Conservation (phyloP, 2,797 vertebrate genomes). For the Protonibea diacanthus region DNA sequence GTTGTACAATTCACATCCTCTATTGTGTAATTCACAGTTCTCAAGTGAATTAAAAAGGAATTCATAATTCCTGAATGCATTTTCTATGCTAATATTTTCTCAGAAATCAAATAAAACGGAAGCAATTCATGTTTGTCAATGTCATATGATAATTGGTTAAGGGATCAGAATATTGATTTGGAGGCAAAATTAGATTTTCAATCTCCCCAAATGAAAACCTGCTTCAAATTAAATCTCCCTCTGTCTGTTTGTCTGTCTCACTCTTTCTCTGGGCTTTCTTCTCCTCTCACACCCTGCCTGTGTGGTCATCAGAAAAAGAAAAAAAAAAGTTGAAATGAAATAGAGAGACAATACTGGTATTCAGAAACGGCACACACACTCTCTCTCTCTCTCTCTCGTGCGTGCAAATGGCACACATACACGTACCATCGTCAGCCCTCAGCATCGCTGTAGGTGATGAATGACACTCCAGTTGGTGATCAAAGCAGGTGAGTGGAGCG, state of each 20-base stretch:
- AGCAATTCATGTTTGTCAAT: slow-evolving; percentile 61
- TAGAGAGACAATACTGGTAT: slow-evolving; percentile 35
- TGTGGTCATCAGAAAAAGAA: slow-evolving; percentile 30
- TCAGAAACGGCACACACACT: slow-evolving; percentile 29
- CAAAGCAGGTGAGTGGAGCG: slow-evolving; percentile 79
- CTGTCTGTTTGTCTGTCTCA: slow-evolving; percentile 19
- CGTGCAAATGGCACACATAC: slow-evolving; percentile 8
- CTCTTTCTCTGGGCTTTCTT: neutral
- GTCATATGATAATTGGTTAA: slow-evolving; percentile 57
- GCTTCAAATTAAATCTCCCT: slow-evolving; percentile 50
- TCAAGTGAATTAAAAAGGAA: slow-evolving; percentile 42
- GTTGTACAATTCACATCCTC: slow-evolving; percentile 24
- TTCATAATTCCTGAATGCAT: slow-evolving; percentile 40
- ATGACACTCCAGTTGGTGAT: slow-evolving; percentile 82
- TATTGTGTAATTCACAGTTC: slow-evolving; percentile 43
- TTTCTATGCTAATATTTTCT: slow-evolving; percentile 54
- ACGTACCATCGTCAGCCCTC: slow-evolving; percentile 55
- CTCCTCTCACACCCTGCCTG: neutral
- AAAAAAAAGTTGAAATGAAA: slow-evolving; percentile 49
- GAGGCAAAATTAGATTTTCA: slow-evolving; percentile 63
- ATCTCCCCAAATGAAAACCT: slow-evolving; percentile 63
- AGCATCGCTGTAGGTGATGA: slow-evolving; percentile 78
- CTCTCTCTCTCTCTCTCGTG: neutral
- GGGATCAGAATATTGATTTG: slow-evolving; percentile 61
- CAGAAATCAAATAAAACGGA: slow-evolving; percentile 55